phyloP scores from a whole-genome alignment of 2,888 invertebrate genomes.

The Hemithea aestivaria region DNA sequence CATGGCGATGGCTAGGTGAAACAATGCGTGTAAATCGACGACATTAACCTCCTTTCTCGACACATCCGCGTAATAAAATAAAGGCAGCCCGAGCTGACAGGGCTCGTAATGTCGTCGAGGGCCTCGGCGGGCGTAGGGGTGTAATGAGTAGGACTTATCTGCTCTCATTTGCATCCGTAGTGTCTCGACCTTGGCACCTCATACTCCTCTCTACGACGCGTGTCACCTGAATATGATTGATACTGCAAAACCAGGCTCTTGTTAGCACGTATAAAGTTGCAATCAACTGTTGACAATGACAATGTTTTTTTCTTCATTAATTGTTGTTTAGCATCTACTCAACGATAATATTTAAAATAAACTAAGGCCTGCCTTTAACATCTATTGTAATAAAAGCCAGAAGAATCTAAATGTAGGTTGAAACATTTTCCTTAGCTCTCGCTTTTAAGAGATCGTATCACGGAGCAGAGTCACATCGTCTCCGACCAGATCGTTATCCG shows the following conservation, averaged over 20 bases:
- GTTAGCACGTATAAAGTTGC: too few species aligned
- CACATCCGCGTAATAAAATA: constrained; percentile 69
- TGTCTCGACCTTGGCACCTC: constrained; percentile 71
- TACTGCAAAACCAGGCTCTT: too few species aligned
- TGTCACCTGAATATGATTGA: constrained; percentile 4
- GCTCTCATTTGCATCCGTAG: constrained; percentile 70
- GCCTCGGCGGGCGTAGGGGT: constrained; percentile 54
- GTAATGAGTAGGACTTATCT: constrained; percentile 74
- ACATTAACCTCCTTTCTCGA: constrained; percentile 69
- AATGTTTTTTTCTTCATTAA: too few species aligned
- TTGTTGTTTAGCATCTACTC: too few species aligned
- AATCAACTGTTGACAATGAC: too few species aligned
- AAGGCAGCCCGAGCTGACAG: constrained; percentile 58
- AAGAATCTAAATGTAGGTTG: constrained; percentile 35
- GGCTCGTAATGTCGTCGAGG: constrained; percentile 58
- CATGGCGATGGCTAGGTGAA: constrained; percentile 60
- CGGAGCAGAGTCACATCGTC: constrained; percentile 35
- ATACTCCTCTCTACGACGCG: constrained; percentile 28
- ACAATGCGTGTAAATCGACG: constrained; percentile 67
- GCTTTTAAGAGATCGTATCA: constrained; percentile 45
- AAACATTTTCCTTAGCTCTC: constrained; percentile 35
- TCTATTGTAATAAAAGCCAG: constrained; percentile 12
- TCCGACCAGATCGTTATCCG: constrained; percentile 56
- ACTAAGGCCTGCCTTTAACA: too few species aligned
- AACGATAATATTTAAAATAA: too few species aligned